phyloP scores from a whole-genome alignment of 2,797 vertebrate genomes.

The Chrysolophus pictus region DNA sequence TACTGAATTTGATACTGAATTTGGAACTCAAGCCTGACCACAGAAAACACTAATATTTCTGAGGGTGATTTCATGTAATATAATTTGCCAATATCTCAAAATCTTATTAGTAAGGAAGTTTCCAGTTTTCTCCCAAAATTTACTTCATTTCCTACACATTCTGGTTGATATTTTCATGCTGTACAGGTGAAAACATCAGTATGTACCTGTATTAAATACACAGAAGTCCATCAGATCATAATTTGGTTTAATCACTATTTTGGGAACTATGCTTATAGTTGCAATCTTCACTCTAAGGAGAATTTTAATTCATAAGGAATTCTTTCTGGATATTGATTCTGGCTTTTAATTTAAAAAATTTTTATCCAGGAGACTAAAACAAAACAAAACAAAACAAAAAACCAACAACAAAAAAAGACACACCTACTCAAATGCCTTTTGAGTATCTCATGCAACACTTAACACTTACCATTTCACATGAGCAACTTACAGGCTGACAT shows the following conservation, averaged over 20 bases:
- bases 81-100: neutral
- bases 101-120: neutral
- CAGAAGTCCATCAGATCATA: neutral
- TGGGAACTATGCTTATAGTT: neutral
- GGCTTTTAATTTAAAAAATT: neutral
- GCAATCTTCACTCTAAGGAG: neutral
- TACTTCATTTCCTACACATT: neutral
- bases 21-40: neutral
- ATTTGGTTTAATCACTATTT: neutral
- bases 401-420: no score
- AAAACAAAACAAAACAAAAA: neutral
- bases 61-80: neutral
- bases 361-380: neutral
- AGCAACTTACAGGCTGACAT: neutral
- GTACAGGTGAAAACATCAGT: neutral
- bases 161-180: neutral
- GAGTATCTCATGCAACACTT: neutral
- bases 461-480: neutral
- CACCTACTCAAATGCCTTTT: neutral
- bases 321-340: neutral
- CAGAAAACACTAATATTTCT: neutral
- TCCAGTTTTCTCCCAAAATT: neutral
- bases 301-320: neutral
- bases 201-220: neutral
- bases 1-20: neutral